phyloP scores from a whole-genome alignment of 2,888 invertebrate genomes.

The Chalcis sispes region DNA sequence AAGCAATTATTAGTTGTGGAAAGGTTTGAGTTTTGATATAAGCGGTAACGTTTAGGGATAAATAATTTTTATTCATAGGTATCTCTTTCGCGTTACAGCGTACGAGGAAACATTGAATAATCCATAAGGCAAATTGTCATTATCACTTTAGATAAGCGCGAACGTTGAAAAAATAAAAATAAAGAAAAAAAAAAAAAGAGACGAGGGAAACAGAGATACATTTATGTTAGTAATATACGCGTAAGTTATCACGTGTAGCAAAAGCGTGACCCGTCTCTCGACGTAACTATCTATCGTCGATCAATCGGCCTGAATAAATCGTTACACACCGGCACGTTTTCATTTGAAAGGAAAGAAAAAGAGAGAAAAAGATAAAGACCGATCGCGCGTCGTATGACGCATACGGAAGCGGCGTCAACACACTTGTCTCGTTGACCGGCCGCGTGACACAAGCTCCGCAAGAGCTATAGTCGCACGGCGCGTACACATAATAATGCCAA shows the following conservation, averaged over 20 bases:
- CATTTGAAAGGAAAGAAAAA: neutral
- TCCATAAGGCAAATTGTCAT: neutral
- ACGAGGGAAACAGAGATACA: no score
- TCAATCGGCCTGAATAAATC: neutral
- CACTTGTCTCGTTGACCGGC: slow-evolving; percentile 55
- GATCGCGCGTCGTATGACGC: slow-evolving; percentile 54
- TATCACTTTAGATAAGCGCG: neutral
- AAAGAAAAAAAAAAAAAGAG: no score
- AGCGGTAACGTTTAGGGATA: no score
- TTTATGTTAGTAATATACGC: neutral
- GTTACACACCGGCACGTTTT: neutral
- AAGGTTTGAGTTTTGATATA: neutral
- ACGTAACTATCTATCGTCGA: no score
- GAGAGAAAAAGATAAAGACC: neutral
- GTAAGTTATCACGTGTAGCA: slow-evolving; percentile 35
- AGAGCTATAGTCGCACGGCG: no score
- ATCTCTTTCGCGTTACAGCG: neutral
- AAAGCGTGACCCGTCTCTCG: slow-evolving; percentile 7
- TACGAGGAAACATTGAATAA: slow-evolving; percentile 9
- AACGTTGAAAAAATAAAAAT: neutral
- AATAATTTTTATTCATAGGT: no score
- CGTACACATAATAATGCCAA: slow-evolving; percentile 11
- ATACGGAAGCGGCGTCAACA: slow-evolving; percentile 56
- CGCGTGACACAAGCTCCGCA: slow-evolving; percentile 46
- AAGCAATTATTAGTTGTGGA: no score